A percentile compares a stretch with the other conserved stretches of the same genome.
Evolutionary conservation across 2,888 invertebrate species (phyloP).

Genomic region (Artemia sp.): DNA sequence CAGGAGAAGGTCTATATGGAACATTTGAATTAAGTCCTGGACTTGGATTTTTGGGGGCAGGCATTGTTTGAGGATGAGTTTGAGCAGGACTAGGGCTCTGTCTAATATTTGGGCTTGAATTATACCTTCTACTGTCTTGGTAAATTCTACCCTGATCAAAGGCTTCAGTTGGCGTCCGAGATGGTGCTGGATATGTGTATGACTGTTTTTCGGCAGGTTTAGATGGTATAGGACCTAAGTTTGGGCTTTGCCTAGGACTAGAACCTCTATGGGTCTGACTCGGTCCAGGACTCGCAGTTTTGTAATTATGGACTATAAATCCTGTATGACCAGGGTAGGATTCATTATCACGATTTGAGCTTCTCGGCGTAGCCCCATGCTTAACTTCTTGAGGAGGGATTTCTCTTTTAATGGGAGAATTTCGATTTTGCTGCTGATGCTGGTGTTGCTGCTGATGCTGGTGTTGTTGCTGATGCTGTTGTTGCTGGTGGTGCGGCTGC

Average conservation of each 20-base stretch:
- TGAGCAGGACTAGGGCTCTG: background rate
- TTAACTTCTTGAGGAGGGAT: constrained; percentile 2
- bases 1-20: constrained; percentile 27
- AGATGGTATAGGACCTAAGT: background rate
- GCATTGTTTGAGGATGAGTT: background rate
- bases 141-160: constrained; percentile 3
- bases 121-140: constrained; percentile 4
- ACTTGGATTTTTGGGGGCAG: constrained; percentile 16
- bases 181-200: background rate
- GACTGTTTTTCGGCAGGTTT: background rate
- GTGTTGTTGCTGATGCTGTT: background rate
- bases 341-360: background rate
- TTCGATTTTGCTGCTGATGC: background rate
- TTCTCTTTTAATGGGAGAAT: constrained; percentile 3
- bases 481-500: background rate
- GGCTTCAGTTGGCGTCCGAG: constrained; percentile 7
- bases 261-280: constrained; percentile 3
- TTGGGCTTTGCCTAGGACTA: constrained; percentile 13
- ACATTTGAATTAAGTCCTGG: background rate
- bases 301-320: background rate
- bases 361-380: background rate
- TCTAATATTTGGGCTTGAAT: constrained; percentile 1
- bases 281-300: constrained; percentile 7
- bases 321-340: constrained; percentile 1
- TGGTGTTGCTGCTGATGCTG: constrained; percentile 3